Percentiles rank a stretch among this genome's conserved stretches.
These are phyloP conservation scores for Mythimna loreyi DNA, from an alignment of 2,888 invertebrate genomes.

Conservation along the genomic window DNA sequence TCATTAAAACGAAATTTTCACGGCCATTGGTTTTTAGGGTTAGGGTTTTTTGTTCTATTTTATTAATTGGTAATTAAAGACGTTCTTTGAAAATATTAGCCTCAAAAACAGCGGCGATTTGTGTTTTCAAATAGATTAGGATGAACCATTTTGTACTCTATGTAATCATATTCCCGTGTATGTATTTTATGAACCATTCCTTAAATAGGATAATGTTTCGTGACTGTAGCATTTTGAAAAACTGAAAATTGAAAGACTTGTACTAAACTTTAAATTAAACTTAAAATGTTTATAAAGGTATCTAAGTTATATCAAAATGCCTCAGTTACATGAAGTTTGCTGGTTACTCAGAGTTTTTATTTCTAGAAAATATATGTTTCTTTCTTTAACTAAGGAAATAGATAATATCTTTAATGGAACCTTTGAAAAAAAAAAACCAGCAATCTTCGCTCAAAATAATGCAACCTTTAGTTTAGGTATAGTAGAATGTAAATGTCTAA, in stretches of 20 bases:
- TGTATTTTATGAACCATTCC: conserved; percentile 35
- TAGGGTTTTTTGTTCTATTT: background rate
- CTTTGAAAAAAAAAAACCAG: conserved; percentile 36
- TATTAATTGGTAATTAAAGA: conserved; percentile 39
- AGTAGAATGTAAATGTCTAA: conserved; percentile 57
- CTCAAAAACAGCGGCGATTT: background rate
- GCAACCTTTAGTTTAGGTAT: conserved; percentile 47
- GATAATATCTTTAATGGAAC: background rate
- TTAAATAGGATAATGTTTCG: conserved; percentile 13
- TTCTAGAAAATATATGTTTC: background rate
- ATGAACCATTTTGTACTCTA: conserved; percentile 19
- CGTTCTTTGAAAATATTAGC: conserved; percentile 22
- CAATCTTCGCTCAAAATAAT: conserved; percentile 41
- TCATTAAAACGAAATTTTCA: background rate
- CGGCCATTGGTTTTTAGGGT: background rate
- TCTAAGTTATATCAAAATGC: conserved; percentile 28
- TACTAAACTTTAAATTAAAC: too few relatives aligned
- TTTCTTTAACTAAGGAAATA: background rate
- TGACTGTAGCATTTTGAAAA: conserved; percentile 34
- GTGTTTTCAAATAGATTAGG: conserved; percentile 16
- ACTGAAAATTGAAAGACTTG: background rate
- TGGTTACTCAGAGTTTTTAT: conserved; percentile 12
- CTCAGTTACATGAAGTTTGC: conserved; percentile 32
- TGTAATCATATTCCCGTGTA: conserved; percentile 33
- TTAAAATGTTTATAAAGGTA: background rate